Evolutionary conservation across 1,140 invertebrate genomes (phyloP), one percentile per base, ranked within the genome.

Genomic region (Lepidurus couesii): DNA sequence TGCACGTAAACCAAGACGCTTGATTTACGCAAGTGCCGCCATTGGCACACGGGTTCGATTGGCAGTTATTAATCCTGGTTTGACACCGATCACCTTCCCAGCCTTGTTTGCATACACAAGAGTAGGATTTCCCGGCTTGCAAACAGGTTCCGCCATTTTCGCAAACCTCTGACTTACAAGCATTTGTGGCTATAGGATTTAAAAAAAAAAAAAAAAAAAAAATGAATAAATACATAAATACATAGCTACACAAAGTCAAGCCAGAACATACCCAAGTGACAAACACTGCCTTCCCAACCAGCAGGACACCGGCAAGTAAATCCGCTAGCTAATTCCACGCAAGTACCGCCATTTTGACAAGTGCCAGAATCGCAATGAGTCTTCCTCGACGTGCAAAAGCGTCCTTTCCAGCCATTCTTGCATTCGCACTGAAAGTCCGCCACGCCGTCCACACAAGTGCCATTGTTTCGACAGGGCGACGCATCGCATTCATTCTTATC

Each of bases 331-430:
- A 91, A 86, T 83, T 93, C 91, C 34, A 74, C 44, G 85, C 95
- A 98, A 76, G 90, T 93, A 53, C 93, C 95, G 75, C 92, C 92
- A 86, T 97, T 95, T 84, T 92, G 89, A 84, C 95, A 97, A 1
- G 95, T 92, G 11, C 44, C 44, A 42, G 88, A 88, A 80, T 91
- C 89, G 80, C 90, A 91, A 81, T 91, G 90, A 42, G 89, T 87
- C 45, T 90, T 88, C 78, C 88, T 87, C 3, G 90, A 84, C 13
- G 89, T 88, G 82, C 92, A 93, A 0, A 90, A 92, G 82, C 90
- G 91, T 6, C 92, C 93, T 85, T 92, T 92, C 92, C 92, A 93
- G n/a, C 90, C 91, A 79, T 90, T 89, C 75, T 88, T 85, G 44
- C 84, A 85, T 9, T 81, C 80, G 79, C 84, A 85, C 3, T 79